phyloP scores from a whole-genome alignment of 2,888 invertebrate species.

The Salticus scenicus region DNA sequence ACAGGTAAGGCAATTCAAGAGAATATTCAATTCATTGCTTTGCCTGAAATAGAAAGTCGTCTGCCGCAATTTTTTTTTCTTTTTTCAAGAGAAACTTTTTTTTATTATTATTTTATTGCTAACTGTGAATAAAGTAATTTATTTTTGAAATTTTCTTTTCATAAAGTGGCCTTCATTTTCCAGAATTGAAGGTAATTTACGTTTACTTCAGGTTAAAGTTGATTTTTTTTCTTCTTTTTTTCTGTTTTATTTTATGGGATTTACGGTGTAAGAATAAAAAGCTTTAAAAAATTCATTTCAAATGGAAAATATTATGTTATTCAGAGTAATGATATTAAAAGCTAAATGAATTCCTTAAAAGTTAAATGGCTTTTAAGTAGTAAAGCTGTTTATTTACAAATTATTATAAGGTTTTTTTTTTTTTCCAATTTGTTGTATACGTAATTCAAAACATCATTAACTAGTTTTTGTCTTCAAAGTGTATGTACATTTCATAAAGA shows the following conservation, averaged over 20 bases:
- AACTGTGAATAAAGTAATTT: slow-evolving; percentile 9
- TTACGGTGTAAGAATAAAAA: neutral
- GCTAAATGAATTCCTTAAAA: too few species aligned
- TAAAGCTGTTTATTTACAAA: too few species aligned
- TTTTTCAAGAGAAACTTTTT: neutral
- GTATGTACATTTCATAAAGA: too few species aligned
- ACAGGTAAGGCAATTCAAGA: slow-evolving; percentile 28
- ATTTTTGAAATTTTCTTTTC: neutral
- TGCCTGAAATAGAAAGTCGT: neutral
- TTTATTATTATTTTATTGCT: neutral
- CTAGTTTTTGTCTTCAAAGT: too few species aligned
- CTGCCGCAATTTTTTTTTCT: neutral
- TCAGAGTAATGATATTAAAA: neutral
- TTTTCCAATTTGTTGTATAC: too few species aligned
- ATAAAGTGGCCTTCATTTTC: slow-evolving; percentile 5
- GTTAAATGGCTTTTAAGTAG: too few species aligned
- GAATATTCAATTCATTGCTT: slow-evolving; percentile 14
- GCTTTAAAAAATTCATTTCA: neutral
- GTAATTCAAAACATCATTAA: too few species aligned
- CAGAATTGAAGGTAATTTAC: neutral
- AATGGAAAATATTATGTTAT: neutral
- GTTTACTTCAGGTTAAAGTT: neutral
- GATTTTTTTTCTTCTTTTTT: neutral
- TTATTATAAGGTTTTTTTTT: too few species aligned
- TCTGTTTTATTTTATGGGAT: neutral